These are phyloP conservation scores for Centropus unirufus DNA, from an alignment of 2,113 vertebrate genomes.

Conservation along the genomic window DNA sequence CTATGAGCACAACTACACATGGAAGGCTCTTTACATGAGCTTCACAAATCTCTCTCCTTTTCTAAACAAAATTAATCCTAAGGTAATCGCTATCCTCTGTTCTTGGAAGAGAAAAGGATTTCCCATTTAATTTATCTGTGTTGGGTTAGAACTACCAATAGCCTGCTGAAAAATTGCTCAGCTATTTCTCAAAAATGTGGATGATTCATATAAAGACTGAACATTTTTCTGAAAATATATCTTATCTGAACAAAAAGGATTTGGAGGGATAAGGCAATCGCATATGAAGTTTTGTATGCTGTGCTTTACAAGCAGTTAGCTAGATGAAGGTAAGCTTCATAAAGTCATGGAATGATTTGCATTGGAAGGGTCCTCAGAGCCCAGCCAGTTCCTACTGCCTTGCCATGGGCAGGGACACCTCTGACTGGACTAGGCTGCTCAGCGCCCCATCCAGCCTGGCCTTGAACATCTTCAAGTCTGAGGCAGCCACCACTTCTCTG, in stretches of 20 bases:
- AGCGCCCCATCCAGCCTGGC: too few species aligned
- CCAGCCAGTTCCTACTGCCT: too few species aligned
- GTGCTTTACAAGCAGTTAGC: not conserved
- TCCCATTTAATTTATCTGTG: not conserved
- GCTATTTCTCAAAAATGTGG: not conserved
- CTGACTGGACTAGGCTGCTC: too few species aligned
- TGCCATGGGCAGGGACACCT: too few species aligned
- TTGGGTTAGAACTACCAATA: not conserved
- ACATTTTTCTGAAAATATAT: not conserved
- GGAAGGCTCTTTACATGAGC: not conserved
- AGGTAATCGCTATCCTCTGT: rapidly evolving
- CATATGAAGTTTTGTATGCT: not conserved
- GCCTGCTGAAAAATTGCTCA: not conserved
- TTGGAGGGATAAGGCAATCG: not conserved
- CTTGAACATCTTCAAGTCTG: too few species aligned
- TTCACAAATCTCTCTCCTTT: not conserved
- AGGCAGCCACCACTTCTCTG: too few species aligned
- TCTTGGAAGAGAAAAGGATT: not conserved
- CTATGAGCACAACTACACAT: rapidly evolving
- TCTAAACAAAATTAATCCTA: not conserved
- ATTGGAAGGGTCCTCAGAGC: too few species aligned
- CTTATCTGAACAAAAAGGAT: not conserved
- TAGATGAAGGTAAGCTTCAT: not conserved
- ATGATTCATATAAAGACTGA: not conserved
- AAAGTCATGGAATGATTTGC: too few species aligned